A percentile compares a stretch with the other conserved stretches of the same genome.
These are phyloP conservation scores for Drosophila falleni DNA, from an alignment of 2,888 invertebrate genomes.

Conservation along the genomic window DNA sequence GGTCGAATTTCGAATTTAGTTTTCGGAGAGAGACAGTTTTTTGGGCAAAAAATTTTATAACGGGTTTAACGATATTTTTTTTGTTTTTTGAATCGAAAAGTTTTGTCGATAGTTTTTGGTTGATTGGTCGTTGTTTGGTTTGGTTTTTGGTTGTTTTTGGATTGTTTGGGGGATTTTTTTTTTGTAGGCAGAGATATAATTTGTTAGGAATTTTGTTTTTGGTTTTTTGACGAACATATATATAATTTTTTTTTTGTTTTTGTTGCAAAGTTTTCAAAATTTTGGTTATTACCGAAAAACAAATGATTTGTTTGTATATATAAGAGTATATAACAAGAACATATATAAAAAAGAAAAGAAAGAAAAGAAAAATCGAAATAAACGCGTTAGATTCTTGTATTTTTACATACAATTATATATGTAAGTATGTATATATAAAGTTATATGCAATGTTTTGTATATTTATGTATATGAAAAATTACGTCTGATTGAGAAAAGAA, in stretches of 20 bases:
- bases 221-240: slow-evolving; percentile 84
- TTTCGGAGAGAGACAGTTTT: slow-evolving; percentile 36
- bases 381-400: slow-evolving; percentile 85
- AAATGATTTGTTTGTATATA: slow-evolving; percentile 69
- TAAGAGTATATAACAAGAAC: slow-evolving; percentile 79
- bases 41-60: slow-evolving; percentile 39
- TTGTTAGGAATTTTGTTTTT: slow-evolving; percentile 62
- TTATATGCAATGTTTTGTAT: slow-evolving; percentile 36
- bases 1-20: slow-evolving; percentile 66
- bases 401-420: slow-evolving; percentile 77
- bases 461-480: slow-evolving; percentile 40
- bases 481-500: slow-evolving; percentile 48
- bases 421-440: slow-evolving; percentile 48
- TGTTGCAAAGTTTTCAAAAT: slow-evolving; percentile 66
- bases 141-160: slow-evolving; percentile 55
- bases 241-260: slow-evolving; percentile 85
- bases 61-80: slow-evolving; percentile 47
- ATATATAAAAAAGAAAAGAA: slow-evolving; percentile 83
- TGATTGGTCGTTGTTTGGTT: slow-evolving; percentile 54
- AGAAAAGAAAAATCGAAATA: slow-evolving; percentile 85
- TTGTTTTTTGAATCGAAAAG: slow-evolving; percentile 69
- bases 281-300: slow-evolving; percentile 80
- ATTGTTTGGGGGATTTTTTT: slow-evolving; percentile 38
- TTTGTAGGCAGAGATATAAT: slow-evolving; percentile 63
- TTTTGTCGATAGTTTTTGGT: slow-evolving; percentile 54